Conservation (phyloP, 2,113 vertebrate genomes). For the human region GRCh38 chr20:50340001-50340500, state of each 20-base stretch:
- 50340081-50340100: too few species aligned
- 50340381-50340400: neutral
- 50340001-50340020: too few species aligned
- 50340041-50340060: too few species aligned
- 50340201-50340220: accelerated
- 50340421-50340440: neutral
- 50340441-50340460: neutral
- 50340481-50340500: neutral
- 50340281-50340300: neutral
- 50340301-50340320: neutral
- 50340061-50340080: too few species aligned
- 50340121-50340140: too few species aligned
- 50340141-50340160: too few species aligned
- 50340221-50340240: accelerated
- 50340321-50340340: neutral
- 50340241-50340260: neutral
- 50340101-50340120: too few species aligned
- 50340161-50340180: too few species aligned
- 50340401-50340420: neutral
- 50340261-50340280: neutral
- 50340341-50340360: neutral
- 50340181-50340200: too few species aligned
- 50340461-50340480: neutral
- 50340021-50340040: too few species aligned
- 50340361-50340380: neutral